Evolutionary conservation across 2,797 vertebrate genomes (phyloP), one percentile per base, ranked within the genome.

Genomic region (Psittacula echo): DNA sequence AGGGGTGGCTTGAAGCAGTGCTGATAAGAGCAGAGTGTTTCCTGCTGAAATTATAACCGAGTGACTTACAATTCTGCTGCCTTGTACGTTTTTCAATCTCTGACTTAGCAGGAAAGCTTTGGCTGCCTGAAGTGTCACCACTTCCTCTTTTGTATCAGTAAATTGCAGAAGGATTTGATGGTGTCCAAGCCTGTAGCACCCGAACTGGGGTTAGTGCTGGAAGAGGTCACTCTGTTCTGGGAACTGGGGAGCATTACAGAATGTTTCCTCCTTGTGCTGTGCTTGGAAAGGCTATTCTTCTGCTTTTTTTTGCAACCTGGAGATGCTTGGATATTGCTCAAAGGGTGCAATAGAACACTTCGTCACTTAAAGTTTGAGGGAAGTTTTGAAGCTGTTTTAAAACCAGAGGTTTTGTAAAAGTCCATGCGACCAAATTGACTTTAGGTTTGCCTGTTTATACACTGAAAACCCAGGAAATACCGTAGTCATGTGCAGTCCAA

Each of bases 31-130:
- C 37, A 21, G 85, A 81, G 58, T 66, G 41, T 96, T 95, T 95
- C 90, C 94, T 94, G 90, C 77, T 90, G 48, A 89, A 96, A 81
- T 89, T 93, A 81, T 61, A 87, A 92, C 92, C 8, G 4, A 71
- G 60, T 48, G 74, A 92, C 26, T 96, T 94, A 64, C 1, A 89
- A 91, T 96, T 95, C 85, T 95, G 95, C 89, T 78, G 85, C 72
- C 91, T 94, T 89, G 94, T 73, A 75, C 47, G 66, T 92, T 96
- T 95, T 92, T 88, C 77, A 70, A 13, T 90, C 81, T 32, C 5
- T 11, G 72, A 19, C 50, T 88, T 75, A 73, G 78, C n/a, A 81
- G 76, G 45, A 89, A 73, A 83, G 67, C 73, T 89, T 62, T 83
- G 73, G 34, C 62, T 93, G 83, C 80, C 68, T 94, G 20, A 74